Evolutionary conservation across 1,140 invertebrate species (phyloP).

Genomic region (Heterodera schachtii): DNA sequence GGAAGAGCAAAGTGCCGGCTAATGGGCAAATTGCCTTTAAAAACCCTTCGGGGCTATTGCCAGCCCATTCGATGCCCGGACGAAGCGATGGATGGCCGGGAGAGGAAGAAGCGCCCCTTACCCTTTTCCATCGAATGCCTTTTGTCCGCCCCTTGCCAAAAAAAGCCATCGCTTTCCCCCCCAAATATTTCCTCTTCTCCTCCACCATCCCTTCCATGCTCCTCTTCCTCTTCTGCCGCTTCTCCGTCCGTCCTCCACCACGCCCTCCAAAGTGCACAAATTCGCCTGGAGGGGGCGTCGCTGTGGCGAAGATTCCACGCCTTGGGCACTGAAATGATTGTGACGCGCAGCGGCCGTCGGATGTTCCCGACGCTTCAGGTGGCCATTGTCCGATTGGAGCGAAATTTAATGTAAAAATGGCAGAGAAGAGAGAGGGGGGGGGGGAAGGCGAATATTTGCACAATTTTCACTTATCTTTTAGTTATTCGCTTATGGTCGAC

Average conservation of each 20-base stretch:
- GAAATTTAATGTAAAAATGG: constrained; percentile 75
- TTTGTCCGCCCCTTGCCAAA: background rate
- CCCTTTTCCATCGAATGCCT: constrained; percentile 25
- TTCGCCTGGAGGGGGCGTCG: constrained; percentile 30
- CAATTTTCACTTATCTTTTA: background rate
- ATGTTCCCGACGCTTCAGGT: constrained; percentile 97
- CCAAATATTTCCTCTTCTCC: too few relatives aligned
- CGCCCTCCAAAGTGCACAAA: constrained; percentile 72
- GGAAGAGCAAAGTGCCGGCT: constrained; percentile 17
- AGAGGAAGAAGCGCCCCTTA: background rate
- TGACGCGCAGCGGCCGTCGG: constrained; percentile 70
- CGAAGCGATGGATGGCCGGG: background rate
- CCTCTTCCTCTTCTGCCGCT: background rate
- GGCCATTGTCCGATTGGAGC: constrained; percentile 82
- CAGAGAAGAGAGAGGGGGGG: too few relatives aligned
- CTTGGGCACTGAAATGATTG: constrained; percentile 68
- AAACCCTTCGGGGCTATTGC: constrained; percentile 15
- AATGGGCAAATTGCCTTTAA: constrained; percentile 22
- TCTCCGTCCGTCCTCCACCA: background rate
- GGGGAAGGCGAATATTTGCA: background rate
- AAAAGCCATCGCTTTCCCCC: background rate
- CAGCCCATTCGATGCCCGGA: constrained; percentile 12
- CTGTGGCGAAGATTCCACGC: constrained; percentile 66
- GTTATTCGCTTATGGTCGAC: constrained; percentile 89
- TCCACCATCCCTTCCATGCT: too few relatives aligned